Evolutionary conservation across 2,888 invertebrate genomes (phyloP).

Genomic region (Labia minor): DNA sequence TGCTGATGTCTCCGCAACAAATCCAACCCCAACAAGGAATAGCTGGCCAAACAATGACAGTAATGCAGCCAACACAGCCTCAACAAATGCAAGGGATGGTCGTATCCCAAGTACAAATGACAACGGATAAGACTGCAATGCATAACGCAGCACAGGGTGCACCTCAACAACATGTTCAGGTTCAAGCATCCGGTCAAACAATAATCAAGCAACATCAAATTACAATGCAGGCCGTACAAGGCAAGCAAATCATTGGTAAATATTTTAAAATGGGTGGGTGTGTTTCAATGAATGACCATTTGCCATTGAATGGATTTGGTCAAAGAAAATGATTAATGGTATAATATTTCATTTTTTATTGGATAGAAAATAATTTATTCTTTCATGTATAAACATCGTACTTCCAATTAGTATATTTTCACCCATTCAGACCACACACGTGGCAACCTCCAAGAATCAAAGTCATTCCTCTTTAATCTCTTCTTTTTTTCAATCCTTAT

Average conservation of each 20-base stretch:
- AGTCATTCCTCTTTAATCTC: too few relatives aligned
- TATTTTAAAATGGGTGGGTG: too few relatives aligned
- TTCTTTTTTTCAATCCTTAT: too few relatives aligned
- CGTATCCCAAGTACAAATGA: neutral
- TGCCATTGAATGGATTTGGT: neutral
- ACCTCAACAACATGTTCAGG: neutral
- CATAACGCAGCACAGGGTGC: neutral
- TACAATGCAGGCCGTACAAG: neutral
- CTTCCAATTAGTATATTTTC: too few relatives aligned
- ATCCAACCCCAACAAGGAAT: slow-evolving; percentile 20
- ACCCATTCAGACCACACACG: too few relatives aligned
- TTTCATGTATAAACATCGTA: too few relatives aligned
- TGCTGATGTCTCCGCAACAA: slow-evolving; percentile 17
- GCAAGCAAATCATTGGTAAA: slow-evolving; percentile 41
- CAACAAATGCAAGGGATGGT: slow-evolving; percentile 15
- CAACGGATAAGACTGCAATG: neutral
- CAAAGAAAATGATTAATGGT: too few relatives aligned
- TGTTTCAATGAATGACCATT: too few relatives aligned
- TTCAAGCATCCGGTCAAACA: neutral
- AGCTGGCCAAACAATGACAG: neutral
- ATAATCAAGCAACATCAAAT: neutral
- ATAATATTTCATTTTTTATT: too few relatives aligned
- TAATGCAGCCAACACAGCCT: neutral
- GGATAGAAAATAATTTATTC: too few relatives aligned
- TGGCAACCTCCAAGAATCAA: too few relatives aligned